Percentiles rank a stretch among this genome's conserved stretches.
phyloP scores from a whole-genome alignment of 2,113 vertebrate genomes.

The Myotis davidii region DNA sequence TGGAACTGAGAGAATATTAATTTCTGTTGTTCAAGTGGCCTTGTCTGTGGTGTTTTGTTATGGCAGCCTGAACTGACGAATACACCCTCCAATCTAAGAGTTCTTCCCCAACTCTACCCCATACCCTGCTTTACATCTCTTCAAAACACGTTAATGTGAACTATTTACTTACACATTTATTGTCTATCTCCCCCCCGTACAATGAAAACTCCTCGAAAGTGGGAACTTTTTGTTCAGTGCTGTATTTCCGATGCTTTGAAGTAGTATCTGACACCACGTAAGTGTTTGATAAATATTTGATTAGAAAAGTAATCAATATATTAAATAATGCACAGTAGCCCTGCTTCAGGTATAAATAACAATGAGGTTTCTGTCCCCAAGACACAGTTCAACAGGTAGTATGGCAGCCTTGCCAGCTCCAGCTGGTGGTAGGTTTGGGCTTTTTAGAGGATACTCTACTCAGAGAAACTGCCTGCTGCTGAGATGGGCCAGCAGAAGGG shows the following conservation, averaged over 20 bases:
- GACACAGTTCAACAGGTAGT: slow-evolving; percentile 50
- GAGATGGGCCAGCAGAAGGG: not conserved
- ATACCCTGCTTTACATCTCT: not conserved
- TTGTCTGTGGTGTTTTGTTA: not conserved
- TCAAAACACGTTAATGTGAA: not conserved
- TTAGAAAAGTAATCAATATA: slow-evolving; percentile 26
- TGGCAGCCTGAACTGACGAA: not conserved
- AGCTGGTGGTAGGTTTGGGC: not conserved
- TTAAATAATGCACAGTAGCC: not conserved
- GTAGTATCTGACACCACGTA: not conserved
- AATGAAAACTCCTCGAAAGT: not conserved
- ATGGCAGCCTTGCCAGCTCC: not conserved
- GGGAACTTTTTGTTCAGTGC: not conserved
- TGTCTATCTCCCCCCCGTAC: not conserved
- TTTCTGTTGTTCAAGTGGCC: not conserved
- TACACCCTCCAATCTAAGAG: not conserved
- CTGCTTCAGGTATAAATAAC: slow-evolving; percentile 50
- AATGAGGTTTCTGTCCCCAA: slow-evolving; percentile 53
- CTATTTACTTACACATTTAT: not conserved
- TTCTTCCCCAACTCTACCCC: not conserved
- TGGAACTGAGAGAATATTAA: not conserved
- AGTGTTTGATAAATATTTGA: slow-evolving; percentile 23
- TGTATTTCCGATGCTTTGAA: not conserved
- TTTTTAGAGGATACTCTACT: not conserved
- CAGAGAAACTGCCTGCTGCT: not conserved